Base-by-base conservation (phyloP, 2,797 vertebrate genomes). In the Hydrolagus colliei region DNA sequence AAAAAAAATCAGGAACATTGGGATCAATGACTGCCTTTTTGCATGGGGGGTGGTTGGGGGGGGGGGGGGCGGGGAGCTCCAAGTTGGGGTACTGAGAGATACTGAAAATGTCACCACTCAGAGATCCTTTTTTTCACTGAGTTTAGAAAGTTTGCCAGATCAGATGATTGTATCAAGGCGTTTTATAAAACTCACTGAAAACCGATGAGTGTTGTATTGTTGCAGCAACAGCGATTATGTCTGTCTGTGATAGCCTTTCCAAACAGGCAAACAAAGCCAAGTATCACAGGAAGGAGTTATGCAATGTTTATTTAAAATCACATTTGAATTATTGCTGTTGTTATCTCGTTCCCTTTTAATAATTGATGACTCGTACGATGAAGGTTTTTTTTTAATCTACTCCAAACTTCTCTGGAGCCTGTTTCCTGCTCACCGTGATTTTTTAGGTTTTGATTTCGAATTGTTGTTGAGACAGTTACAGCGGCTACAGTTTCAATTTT, bases 121-220 rank as follows among this genome's bases (percentile, higher is more conserved):
- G 22, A 18, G 5, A 20, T 2, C 18, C 20, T 71, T 20, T 11
- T 27, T 27, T 27, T 27, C 27, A 22, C 65, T 52, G 10, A 11
- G 20, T 68, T 4, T 8, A 16, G 27, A 71, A 18, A 35, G 9
- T 71, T 68, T 84, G 32, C 8, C 65, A 71, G 20, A 84, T 2
- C 32, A 20, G 71, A 67, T 71, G 11, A 7, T 52, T 63, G 71
- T 52, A 52, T 52, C 41, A 52, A 1, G 41, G 7, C 35, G 3
- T 71, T 68, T 20, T 67, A 71, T 52, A 71, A 84, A 71, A 84
- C 71, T 18, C 32, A 71, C 32, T 16, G 62, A 84, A 84, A 67
- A 20, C 1, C 62, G 16, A 10, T 82, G 2, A 71, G 18, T 68
- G 68, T 16, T 20, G 52, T 41, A 84, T 16, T 20, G 41, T 41